phyloP scores from a whole-genome alignment of 2,113 vertebrate species.

The Lophotis ruficrista region DNA sequence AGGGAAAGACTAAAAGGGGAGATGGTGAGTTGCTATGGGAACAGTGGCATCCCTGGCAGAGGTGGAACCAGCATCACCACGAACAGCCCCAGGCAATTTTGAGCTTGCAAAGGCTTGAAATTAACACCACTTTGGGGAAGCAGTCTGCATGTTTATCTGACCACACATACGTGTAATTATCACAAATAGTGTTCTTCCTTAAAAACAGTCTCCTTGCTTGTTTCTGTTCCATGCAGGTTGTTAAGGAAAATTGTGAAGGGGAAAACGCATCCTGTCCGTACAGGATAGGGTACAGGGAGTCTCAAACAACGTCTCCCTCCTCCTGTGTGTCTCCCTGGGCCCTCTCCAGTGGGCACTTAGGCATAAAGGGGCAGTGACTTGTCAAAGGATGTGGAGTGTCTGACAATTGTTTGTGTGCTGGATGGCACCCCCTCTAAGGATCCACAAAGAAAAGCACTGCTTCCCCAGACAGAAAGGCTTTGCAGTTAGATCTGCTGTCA shows the following conservation, averaged over 20 bases:
- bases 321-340: neutral
- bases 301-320: neutral
- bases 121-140: neutral
- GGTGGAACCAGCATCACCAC: neutral
- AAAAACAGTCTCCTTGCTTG: neutral
- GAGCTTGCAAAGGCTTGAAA: neutral
- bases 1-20: neutral
- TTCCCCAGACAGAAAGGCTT: neutral
- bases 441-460: neutral
- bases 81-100: neutral
- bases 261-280: neutral
- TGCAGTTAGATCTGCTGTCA: neutral
- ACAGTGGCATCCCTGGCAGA: conserved; percentile 38
- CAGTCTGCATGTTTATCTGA: neutral
- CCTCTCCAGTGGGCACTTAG: neutral
- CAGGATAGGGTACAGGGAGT: neutral
- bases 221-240: neutral
- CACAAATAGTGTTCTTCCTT: neutral
- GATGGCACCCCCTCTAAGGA: neutral
- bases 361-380: neutral
- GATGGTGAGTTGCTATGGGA: conserved; percentile 61
- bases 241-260: neutral
- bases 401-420: neutral
- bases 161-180: neutral
- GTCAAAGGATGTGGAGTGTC: neutral